phyloP scores from a whole-genome alignment of 1,140 invertebrate species.

The Archivesica marissinica region DNA sequence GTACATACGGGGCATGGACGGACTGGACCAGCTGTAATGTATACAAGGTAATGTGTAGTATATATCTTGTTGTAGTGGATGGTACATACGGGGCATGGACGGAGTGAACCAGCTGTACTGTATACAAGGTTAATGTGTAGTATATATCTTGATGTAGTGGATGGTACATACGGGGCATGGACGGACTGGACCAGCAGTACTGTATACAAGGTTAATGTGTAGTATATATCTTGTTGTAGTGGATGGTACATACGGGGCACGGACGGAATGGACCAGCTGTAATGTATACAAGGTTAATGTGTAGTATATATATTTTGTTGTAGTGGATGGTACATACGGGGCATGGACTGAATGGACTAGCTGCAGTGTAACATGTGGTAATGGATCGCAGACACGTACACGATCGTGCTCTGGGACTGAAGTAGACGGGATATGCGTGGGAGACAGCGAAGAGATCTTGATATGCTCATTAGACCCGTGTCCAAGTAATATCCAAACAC shows the following conservation, averaged over 20 bases:
- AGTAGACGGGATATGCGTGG: slow-evolving; percentile 36
- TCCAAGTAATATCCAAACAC: slow-evolving; percentile 22
- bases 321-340: slow-evolving; percentile 44
- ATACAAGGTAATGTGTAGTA: no score
- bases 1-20: no score
- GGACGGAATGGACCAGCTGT: no score
- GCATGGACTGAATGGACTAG: slow-evolving; percentile 21
- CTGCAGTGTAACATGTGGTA: slow-evolving; percentile 47
- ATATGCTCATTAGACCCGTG: slow-evolving; percentile 22
- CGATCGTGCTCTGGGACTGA: slow-evolving; percentile 17
- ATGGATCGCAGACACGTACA: background rate
- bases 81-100: slow-evolving; percentile 25
- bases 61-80: slow-evolving; percentile 40
- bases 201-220: no score
- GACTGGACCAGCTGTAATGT: no score
- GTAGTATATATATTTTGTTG: no score
- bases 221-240: no score
- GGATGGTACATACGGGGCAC: no score
- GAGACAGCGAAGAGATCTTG: background rate
- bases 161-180: no score
- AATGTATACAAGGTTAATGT: no score
- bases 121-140: slow-evolving; percentile 2
- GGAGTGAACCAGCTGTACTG: slow-evolving; percentile 36
- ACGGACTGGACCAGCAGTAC: no score
- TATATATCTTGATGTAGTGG: no score